phyloP scores from a whole-genome alignment of 2,113 vertebrate genomes.

The Oxyura jamaicensis region DNA sequence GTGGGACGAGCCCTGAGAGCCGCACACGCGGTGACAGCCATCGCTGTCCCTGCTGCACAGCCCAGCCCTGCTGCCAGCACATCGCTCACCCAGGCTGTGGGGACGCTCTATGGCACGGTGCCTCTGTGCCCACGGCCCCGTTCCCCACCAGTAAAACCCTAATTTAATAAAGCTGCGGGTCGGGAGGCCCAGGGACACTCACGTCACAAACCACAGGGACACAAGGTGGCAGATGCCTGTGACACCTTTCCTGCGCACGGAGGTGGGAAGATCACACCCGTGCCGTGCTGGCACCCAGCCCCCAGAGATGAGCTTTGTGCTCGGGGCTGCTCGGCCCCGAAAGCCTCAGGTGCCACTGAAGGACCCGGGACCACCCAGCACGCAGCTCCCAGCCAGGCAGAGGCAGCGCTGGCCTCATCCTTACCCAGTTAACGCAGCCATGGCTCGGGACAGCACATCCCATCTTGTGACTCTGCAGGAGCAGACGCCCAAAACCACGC shows the following conservation, averaged over 20 bases:
- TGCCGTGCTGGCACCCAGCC: accelerated
- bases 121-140: too few relatives aligned
- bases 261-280: accelerated
- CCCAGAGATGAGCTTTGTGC: not conserved
- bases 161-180: not conserved
- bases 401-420: not conserved
- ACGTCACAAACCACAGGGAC: not conserved
- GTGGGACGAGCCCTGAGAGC: not conserved
- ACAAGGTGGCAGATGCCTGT: not conserved
- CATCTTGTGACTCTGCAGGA: accelerated
- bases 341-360: not conserved
- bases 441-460: accelerated
- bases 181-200: not conserved
- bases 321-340: not conserved
- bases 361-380: too few relatives aligned
- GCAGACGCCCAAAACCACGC: not conserved
- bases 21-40: not conserved
- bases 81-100: not conserved
- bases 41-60: too few relatives aligned
- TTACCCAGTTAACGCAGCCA: not conserved
- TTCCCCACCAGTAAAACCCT: not conserved
- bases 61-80: not conserved
- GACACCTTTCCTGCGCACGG: not conserved
- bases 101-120: not conserved
- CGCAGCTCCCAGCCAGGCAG: not conserved